phyloP scores from a whole-genome alignment of 1,140 invertebrate species.

The Leptinotarsa defecta region DNA sequence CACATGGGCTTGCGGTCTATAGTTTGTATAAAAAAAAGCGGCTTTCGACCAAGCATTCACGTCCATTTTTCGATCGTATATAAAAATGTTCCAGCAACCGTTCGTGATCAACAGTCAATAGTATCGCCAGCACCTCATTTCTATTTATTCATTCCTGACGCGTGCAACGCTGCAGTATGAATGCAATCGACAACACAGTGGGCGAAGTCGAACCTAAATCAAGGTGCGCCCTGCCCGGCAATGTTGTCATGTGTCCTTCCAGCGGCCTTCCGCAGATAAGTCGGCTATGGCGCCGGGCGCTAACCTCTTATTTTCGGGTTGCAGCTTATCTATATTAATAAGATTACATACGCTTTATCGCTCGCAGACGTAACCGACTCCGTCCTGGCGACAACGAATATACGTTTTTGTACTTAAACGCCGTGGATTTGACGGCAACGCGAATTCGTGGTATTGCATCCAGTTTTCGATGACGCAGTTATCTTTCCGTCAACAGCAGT shows the following conservation, averaged over 20 bases:
- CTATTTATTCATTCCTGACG: not conserved
- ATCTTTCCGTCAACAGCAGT: too few relatives aligned
- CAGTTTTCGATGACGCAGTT: too few relatives aligned
- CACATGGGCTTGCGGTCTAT: too few relatives aligned
- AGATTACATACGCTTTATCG: conserved; percentile 20
- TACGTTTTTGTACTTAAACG: too few relatives aligned
- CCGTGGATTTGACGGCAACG: too few relatives aligned
- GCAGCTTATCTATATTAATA: conserved; percentile 20
- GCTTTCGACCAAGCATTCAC: too few relatives aligned
- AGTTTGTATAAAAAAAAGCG: too few relatives aligned
- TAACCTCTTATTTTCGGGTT: conserved; percentile 9
- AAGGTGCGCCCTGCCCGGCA: conserved; percentile 5
- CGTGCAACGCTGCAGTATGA: not conserved
- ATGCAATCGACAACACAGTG: conserved; percentile 6
- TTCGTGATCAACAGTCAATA: too few relatives aligned
- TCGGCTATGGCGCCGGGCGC: conserved; percentile 12
- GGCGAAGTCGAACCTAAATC: conserved; percentile 19
- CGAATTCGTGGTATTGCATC: too few relatives aligned
- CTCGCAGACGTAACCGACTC: conserved; percentile 10
- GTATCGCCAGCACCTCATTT: too few relatives aligned
- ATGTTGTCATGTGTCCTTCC: conserved; percentile 19
- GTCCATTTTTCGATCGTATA: too few relatives aligned
- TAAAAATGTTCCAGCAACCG: too few relatives aligned
- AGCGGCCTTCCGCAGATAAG: conserved; percentile 18
- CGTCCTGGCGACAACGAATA: conserved; percentile 1